These are phyloP conservation scores for Drosophila siamana DNA, from an alignment of 2,888 invertebrate genomes.

Conservation along the genomic window DNA sequence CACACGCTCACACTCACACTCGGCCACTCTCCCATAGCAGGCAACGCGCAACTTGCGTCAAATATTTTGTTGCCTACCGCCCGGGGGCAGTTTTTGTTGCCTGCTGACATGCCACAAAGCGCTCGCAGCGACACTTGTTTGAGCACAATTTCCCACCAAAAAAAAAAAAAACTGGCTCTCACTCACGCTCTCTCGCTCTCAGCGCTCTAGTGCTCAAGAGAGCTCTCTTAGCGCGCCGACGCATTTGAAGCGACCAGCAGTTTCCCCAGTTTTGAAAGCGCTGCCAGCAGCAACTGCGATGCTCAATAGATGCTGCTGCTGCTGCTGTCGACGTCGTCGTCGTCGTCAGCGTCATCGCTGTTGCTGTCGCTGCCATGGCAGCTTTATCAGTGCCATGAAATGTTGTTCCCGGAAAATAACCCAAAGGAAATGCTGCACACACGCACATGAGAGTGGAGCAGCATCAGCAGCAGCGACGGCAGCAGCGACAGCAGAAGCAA, in stretches of 20 bases:
- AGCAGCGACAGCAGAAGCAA: no score
- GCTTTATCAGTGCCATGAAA: constrained; percentile 82
- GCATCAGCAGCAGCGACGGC: constrained; percentile 41
- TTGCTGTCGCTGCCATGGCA: constrained; percentile 77
- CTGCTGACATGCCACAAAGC: constrained; percentile 63
- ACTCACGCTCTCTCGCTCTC: constrained; percentile 19
- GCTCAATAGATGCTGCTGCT: constrained; percentile 27
- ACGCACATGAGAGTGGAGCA: constrained; percentile 44
- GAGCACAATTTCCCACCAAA: constrained; percentile 61
- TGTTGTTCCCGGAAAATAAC: constrained; percentile 82
- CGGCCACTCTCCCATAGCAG: constrained; percentile 13
- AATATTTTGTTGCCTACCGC: constrained; percentile 74
- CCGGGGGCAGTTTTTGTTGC: constrained; percentile 61
- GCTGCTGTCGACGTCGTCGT: constrained; percentile 6
- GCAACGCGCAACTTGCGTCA: constrained; percentile 68
- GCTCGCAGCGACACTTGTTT: constrained; percentile 70
- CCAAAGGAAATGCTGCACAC: constrained; percentile 76
- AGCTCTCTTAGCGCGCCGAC: constrained; percentile 28
- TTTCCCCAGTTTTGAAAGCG: constrained; percentile 48
- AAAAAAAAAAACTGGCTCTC: constrained; percentile 9
- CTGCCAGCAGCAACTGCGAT: constrained; percentile 40
- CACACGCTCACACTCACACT: constrained; percentile 35
- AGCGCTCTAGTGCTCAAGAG: neutral
- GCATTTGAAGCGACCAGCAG: neutral
- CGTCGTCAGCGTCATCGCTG: constrained; percentile 33